These are phyloP conservation scores for Amblyopsis rosae DNA, from an alignment of 2,113 vertebrate genomes.

Conservation along the genomic window DNA sequence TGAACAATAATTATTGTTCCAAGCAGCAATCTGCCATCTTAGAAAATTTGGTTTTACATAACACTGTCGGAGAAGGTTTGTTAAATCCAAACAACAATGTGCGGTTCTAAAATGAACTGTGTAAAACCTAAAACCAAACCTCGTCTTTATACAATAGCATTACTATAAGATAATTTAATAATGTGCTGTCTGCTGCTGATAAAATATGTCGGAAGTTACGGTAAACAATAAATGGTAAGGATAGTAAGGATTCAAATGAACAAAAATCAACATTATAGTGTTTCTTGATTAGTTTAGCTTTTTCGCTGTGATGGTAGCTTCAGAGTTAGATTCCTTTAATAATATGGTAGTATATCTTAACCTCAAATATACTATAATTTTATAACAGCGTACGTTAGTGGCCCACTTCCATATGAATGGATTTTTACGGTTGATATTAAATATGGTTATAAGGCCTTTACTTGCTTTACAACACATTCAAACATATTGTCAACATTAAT, in stretches of 20 bases:
- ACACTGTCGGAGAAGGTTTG: background rate
- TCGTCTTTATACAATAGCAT: background rate
- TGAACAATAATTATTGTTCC: slow-evolving; percentile 3
- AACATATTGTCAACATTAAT: slow-evolving; percentile 4
- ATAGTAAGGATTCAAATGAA: too few relatives aligned
- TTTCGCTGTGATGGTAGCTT: too few relatives aligned
- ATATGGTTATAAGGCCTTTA: background rate
- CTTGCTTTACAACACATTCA: slow-evolving; percentile 29
- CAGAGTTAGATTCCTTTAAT: too few relatives aligned
- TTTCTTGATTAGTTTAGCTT: too few relatives aligned
- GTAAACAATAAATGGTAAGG: too few relatives aligned
- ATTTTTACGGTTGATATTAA: slow-evolving; percentile 2
- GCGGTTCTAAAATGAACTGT: background rate
- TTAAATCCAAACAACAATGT: background rate
- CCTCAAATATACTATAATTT: background rate
- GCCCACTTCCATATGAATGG: background rate
- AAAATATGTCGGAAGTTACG: too few relatives aligned
- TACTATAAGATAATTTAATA: background rate
- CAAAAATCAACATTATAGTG: too few relatives aligned
- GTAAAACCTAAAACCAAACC: background rate
- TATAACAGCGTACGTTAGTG: background rate
- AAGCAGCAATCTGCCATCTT: slow-evolving; percentile 8
- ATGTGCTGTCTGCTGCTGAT: background rate
- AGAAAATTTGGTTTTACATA: slow-evolving; percentile 13
- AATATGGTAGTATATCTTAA: too few relatives aligned